Conservation (phyloP, 2,113 vertebrate species). For the Plecturocebus donacophilus region DNA sequence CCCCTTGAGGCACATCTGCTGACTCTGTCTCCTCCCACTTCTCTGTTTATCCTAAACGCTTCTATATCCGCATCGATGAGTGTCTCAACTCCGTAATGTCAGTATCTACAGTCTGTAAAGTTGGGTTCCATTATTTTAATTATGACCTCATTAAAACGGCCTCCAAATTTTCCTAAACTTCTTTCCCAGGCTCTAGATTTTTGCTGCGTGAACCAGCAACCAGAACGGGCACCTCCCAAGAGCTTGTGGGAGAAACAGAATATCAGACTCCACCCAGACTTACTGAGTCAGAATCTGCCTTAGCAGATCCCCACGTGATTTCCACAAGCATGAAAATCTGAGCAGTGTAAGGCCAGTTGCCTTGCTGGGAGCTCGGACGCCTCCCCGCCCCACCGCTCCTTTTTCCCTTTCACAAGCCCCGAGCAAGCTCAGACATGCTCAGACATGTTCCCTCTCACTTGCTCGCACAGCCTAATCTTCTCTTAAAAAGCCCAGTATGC, state of each 20-base stretch:
- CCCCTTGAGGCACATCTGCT: too few species aligned
- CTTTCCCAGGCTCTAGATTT: not conserved
- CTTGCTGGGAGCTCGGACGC: too few species aligned
- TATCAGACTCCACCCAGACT: not conserved
- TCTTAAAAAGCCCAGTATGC: too few species aligned
- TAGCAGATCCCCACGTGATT: not conserved
- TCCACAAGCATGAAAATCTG: not conserved
- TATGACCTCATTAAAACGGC: not conserved
- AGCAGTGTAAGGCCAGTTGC: too few species aligned
- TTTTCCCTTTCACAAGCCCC: too few species aligned
- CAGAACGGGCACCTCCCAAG: not conserved
- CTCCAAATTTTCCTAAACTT: not conserved
- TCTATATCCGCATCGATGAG: not conserved
- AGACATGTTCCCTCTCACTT: too few species aligned
- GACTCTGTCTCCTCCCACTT: not conserved
- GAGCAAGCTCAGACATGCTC: too few species aligned
- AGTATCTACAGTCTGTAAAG: not conserved
- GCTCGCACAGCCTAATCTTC: too few species aligned
- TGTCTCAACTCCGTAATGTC: not conserved
- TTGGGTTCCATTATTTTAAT: not conserved
- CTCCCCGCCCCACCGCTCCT: too few species aligned
- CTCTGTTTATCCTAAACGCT: not conserved
- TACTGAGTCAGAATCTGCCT: not conserved
- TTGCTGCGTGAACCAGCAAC: not conserved
- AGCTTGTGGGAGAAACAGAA: not conserved